Conservation (phyloP, 92 coral and sea anemone species). For the Micromussa lordhowensis region DNA sequence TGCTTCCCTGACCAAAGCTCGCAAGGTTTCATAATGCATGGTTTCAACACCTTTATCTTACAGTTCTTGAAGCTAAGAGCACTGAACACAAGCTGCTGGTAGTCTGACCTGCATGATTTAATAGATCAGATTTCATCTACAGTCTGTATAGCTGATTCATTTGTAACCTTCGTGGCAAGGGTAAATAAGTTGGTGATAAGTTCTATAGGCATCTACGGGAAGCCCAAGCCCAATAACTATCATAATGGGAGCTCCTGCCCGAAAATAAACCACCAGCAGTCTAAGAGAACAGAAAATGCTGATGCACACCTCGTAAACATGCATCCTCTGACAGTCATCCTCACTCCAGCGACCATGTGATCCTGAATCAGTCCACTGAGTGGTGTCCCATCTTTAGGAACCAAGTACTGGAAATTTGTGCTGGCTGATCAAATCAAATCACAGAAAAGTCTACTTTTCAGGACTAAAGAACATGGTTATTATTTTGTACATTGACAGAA, state of each 20-base stretch:
- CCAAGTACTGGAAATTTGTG: slow-evolving; percentile 92
- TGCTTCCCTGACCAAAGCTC: slow-evolving; percentile 96
- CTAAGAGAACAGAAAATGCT: too few relatives aligned
- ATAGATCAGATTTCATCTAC: neutral
- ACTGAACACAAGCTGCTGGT: slow-evolving; percentile 94
- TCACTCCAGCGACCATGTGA: slow-evolving; percentile 96
- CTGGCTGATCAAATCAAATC: slow-evolving; percentile 70
- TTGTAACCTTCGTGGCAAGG: too few relatives aligned
- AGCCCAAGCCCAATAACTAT: neutral
- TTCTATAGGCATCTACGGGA: neutral
- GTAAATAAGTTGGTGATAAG: too few relatives aligned
- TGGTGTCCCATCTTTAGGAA: slow-evolving; percentile 97
- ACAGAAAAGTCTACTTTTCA: neutral
- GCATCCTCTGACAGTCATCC: slow-evolving; percentile 88
- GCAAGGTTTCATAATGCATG: slow-evolving; percentile 81
- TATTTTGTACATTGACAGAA: neutral
- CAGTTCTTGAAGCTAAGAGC: slow-evolving; percentile 84
- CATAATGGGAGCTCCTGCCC: neutral
- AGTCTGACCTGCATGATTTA: slow-evolving; percentile 69
- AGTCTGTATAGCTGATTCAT: too few relatives aligned
- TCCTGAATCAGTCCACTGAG: slow-evolving; percentile 95
- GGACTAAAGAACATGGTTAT: neutral
- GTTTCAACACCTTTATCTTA: slow-evolving; percentile 71
- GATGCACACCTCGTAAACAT: slow-evolving; percentile 81
- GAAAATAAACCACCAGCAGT: too few relatives aligned